Evolutionary conservation across 2,113 vertebrate species (phyloP).

Genomic region (Stomatorhinus ivindoensis): DNA sequence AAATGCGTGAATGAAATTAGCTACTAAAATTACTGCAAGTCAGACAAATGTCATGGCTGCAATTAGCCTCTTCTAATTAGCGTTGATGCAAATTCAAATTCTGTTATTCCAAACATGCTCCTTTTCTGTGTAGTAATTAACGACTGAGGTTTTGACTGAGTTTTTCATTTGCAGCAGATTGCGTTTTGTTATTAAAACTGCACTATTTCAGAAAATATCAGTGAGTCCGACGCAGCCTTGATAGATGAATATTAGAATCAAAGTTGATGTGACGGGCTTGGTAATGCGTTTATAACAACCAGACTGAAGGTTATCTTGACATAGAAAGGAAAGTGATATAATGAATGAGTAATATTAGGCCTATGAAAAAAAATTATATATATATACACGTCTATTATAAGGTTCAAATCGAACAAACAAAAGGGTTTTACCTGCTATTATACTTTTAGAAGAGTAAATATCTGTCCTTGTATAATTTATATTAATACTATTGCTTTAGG

Average conservation of each 20-base stretch:
- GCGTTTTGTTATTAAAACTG: neutral
- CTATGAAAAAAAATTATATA: neutral
- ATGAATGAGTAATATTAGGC: neutral
- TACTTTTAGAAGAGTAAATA: neutral
- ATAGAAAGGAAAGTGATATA: neutral
- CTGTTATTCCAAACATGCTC: neutral
- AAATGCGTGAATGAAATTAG: neutral
- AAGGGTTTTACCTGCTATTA: neutral
- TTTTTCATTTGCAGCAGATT: neutral
- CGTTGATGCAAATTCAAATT: neutral
- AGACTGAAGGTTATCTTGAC: conserved; percentile 1
- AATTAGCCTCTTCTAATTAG: neutral
- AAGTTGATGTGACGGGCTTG: neutral
- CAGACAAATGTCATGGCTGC: neutral
- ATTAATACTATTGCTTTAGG: neutral
- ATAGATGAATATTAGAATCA: conserved; percentile 6
- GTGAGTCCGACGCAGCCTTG: neutral
- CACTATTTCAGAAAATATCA: neutral
- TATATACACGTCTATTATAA: neutral
- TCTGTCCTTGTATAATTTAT: neutral
- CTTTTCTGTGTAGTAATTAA: conserved; percentile 1
- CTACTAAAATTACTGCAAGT: neutral
- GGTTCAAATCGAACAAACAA: neutral
- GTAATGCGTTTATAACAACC: neutral
- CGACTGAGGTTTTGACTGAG: neutral